Base-by-base conservation (phyloP, 37 sponge, comb jelly and placozoan genomes). In the Geodia barretti region DNA sequence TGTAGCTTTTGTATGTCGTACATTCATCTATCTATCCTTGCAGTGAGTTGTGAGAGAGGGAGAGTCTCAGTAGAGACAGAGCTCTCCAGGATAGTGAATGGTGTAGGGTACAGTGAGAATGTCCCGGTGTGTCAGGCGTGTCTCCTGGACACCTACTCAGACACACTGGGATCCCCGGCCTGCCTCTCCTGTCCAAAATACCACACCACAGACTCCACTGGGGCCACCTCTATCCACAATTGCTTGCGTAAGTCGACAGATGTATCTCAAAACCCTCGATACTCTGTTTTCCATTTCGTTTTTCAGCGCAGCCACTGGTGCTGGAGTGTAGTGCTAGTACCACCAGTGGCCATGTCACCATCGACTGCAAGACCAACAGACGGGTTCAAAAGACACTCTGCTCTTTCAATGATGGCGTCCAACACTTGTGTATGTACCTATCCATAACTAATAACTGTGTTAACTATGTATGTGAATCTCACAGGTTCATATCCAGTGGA, bases 191-290 rank as follows among this genome's bases (percentile, higher is more conserved):
- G 73, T 41, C 73, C 73, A 21, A 43, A 38, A 25, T 72, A 20
- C 43, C n/a, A 72, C 73, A 23, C 21, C n/a, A 72, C 73, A 38
- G 41, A 29, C 30, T 23, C 30, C 43, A 2, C 73, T 72, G 73
- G 73, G 14, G 24, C 73, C 8, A 72, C 17, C 21, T 72, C 73
- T 29, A 11, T 23, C 25, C 43, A 72, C 2, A 43, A 39, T 21
- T 72, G 73, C 43, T 72, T 41, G 39, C n/a, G 73, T 72, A 72
- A 41, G 41, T 68, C n/a, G n/a, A n/a, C n/a, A n/a, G n/a, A n/a
- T n/a, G n/a, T n/a, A n/a, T n/a, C n/a, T n/a, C n/a, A n/a, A n/a
- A n/a, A 62, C 60, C 19, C 17, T 62, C 3, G 1, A 62, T 28
- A 2, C 26, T 28, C 26, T 9, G 4, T 5, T 3, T 62, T 62